These are phyloP conservation scores for Cheilosia scutellata DNA, from an alignment of 2,888 invertebrate species.

Conservation along the genomic window DNA sequence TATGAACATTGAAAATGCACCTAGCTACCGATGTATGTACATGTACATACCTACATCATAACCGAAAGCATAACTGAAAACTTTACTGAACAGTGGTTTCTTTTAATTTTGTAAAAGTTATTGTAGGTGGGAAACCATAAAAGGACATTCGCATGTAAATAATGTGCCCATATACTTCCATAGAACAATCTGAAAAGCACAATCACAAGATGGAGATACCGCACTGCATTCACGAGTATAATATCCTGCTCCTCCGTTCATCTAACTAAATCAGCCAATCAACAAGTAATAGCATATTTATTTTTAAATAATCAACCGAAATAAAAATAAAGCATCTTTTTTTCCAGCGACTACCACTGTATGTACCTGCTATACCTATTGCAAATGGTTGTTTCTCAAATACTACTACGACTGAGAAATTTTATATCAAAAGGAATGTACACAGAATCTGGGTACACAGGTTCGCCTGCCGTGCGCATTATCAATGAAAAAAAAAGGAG, in stretches of 20 bases:
- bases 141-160: too few relatives aligned
- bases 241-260: too few relatives aligned
- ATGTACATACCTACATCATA: too few relatives aligned
- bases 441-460: conserved; percentile 71
- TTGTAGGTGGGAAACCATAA: too few relatives aligned
- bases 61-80: too few relatives aligned
- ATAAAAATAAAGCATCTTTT: conserved; percentile 4
- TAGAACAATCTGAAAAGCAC: not conserved
- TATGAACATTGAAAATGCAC: too few relatives aligned
- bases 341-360: not conserved
- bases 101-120: not conserved
- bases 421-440: conserved; percentile 47
- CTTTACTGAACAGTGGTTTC: too few relatives aligned
- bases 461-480: conserved; percentile 73
- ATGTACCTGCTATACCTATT: too few relatives aligned
- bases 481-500: conserved; percentile 65
- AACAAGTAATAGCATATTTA: conserved; percentile 41
- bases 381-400: not conserved
- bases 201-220: too few relatives aligned
- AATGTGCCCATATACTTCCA: too few relatives aligned
- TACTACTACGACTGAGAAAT: not conserved
- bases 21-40: too few relatives aligned
- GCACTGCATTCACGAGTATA: too few relatives aligned
- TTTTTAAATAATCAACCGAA: not conserved
- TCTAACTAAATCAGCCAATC: conserved; percentile 18